phyloP scores from a whole-genome alignment of 2,797 vertebrate species.

The Atherinosoma microstoma region DNA sequence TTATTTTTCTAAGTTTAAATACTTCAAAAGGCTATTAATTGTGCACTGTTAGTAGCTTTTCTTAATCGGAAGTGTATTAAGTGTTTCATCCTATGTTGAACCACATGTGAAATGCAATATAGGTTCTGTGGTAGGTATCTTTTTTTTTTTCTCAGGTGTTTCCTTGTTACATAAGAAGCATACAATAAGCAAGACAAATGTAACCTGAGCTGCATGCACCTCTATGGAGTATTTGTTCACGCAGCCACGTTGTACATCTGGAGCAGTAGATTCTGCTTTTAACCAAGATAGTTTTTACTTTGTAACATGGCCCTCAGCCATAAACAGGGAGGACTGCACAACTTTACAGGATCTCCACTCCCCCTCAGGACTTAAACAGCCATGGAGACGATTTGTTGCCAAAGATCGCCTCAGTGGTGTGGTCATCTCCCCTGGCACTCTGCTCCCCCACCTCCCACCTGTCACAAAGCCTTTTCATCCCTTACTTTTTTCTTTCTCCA shows the following conservation, averaged over 20 bases:
- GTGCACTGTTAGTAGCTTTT: not conserved
- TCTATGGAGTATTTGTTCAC: conserved; percentile 36
- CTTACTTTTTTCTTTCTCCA: not conserved
- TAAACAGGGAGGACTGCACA: not conserved
- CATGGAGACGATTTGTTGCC: conserved; percentile 31
- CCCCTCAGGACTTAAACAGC: conserved; percentile 9
- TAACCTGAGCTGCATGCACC: conserved; percentile 39
- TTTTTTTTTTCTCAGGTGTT: not conserved
- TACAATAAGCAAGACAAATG: conserved; percentile 21
- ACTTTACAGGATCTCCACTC: not conserved
- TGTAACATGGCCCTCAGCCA: conserved; percentile 45
- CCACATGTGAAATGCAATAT: conserved; percentile 20
- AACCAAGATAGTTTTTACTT: conserved; percentile 41
- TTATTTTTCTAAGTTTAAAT: not conserved
- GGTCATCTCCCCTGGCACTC: conserved; percentile 28
- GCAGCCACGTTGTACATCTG: conserved; percentile 17
- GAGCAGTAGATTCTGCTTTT: conserved; percentile 35
- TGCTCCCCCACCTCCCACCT: conserved; percentile 27
- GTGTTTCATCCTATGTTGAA: not conserved
- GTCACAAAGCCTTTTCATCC: conserved; percentile 46
- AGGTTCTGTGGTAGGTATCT: not conserved
- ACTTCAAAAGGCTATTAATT: too few relatives aligned
- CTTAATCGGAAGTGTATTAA: not conserved
- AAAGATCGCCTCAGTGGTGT: conserved; percentile 10
- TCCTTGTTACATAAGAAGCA: conserved; percentile 4